Percentiles rank a stretch among this genome's conserved stretches.
Conservation (phyloP, 2,888 invertebrate species). For the Sturmia bella region DNA sequence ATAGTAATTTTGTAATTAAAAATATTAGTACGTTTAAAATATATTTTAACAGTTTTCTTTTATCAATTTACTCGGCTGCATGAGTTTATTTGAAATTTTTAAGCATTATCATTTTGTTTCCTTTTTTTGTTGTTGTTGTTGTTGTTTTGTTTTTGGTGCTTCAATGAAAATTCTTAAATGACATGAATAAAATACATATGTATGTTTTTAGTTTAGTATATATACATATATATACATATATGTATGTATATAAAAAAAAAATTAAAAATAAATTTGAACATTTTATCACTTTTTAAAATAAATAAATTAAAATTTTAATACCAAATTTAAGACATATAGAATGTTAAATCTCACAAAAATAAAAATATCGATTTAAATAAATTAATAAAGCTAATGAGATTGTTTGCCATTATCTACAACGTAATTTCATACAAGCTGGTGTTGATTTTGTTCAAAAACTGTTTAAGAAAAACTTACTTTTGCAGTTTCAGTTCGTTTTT, state of each 20-base stretch:
- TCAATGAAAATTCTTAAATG: slow-evolving; percentile 4
- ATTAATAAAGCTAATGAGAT: too few relatives aligned
- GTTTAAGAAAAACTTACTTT: too few relatives aligned
- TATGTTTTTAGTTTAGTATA: background rate
- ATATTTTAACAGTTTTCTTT: slow-evolving; percentile 17
- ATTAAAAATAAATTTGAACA: slow-evolving; percentile 26
- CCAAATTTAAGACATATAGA: slow-evolving; percentile 4
- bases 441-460: too few relatives aligned
- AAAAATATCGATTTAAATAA: too few relatives aligned
- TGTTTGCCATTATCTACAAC: too few relatives aligned
- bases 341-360: background rate
- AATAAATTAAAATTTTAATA: slow-evolving; percentile 3
- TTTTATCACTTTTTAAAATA: slow-evolving; percentile 10
- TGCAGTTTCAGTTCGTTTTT: too few relatives aligned
- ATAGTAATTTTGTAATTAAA: slow-evolving; percentile 17
- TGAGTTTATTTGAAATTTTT: background rate
- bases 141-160: slow-evolving; percentile 10
- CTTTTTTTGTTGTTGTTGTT: background rate
- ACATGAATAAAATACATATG: slow-evolving; percentile 16
- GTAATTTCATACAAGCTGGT: too few relatives aligned
- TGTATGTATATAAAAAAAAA: too few relatives aligned
- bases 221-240: too few relatives aligned
- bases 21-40: slow-evolving; percentile 34
- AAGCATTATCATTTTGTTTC: too few relatives aligned
- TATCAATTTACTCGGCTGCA: background rate